A percentile compares a stretch with the other conserved stretches of the same genome.
phyloP scores from a whole-genome alignment of 2,888 invertebrate genomes.

The Ctena decussata region DNA sequence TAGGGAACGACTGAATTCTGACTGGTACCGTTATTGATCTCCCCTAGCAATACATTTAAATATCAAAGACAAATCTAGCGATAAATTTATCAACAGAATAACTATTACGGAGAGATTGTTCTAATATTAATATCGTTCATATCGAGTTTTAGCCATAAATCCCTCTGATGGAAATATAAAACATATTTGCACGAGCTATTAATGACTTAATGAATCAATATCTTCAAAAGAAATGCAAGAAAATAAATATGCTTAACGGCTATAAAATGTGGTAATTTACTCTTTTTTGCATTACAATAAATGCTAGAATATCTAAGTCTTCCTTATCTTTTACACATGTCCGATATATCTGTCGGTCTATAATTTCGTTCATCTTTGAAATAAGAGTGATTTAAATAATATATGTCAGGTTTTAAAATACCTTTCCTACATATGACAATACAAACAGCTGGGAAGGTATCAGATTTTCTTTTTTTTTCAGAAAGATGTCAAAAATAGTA shows the following conservation, averaged over 20 bases:
- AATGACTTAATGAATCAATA: neutral
- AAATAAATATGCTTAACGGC: neutral
- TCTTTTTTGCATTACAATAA: too few relatives aligned
- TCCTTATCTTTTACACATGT: too few relatives aligned
- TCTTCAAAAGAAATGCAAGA: neutral
- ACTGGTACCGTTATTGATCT: too few relatives aligned
- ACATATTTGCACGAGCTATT: neutral
- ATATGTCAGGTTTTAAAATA: too few relatives aligned
- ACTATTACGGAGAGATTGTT: neutral
- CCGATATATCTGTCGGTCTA: too few relatives aligned
- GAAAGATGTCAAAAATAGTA: too few relatives aligned
- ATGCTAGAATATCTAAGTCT: too few relatives aligned
- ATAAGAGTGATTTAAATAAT: too few relatives aligned
- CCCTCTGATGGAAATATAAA: neutral
- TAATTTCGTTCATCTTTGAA: too few relatives aligned
- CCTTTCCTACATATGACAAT: too few relatives aligned
- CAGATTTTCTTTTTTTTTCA: too few relatives aligned
- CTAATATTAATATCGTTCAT: conserved; percentile 2
- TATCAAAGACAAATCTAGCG: neutral
- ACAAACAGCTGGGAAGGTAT: too few relatives aligned
- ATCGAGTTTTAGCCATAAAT: neutral
- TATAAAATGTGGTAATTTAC: neutral
- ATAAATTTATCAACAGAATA: neutral
- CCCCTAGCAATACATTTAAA: neutral
- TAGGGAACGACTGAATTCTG: neutral